phyloP scores from a whole-genome alignment of 2,113 vertebrate species.

The Aldabrachelys gigantea region DNA sequence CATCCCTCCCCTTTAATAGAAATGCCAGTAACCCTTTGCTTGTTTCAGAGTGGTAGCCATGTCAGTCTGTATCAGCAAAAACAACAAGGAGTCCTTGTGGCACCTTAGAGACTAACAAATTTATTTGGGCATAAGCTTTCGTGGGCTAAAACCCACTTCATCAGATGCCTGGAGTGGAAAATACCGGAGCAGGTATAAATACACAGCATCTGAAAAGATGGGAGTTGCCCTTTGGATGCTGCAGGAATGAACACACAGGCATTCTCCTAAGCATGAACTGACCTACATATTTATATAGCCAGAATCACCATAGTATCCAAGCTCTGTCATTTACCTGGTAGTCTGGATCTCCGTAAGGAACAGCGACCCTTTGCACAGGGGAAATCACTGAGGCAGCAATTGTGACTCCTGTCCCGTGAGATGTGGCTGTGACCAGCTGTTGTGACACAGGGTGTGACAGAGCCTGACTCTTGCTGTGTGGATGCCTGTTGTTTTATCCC shows the following conservation, averaged over 20 bases:
- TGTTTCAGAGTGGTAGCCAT: too few relatives aligned
- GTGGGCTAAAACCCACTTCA: too few relatives aligned
- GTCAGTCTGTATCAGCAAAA: too few relatives aligned
- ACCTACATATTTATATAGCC: neutral
- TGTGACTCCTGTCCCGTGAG: neutral
- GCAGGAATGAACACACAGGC: neutral
- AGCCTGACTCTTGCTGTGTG: neutral
- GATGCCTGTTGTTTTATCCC: neutral
- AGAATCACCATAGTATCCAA: neutral
- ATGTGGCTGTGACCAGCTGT: neutral
- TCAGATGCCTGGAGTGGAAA: too few relatives aligned
- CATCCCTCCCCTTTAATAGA: neutral
- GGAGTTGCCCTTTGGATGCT: neutral
- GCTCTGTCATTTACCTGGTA: neutral
- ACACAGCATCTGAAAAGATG: too few relatives aligned
- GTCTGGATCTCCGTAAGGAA: too few relatives aligned
- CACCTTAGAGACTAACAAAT: too few relatives aligned
- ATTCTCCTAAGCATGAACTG: neutral
- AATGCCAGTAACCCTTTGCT: neutral
- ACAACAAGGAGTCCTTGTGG: too few relatives aligned
- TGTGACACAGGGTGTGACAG: neutral
- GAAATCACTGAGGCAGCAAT: neutral
- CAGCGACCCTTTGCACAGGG: too few relatives aligned
- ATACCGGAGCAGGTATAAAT: too few relatives aligned
- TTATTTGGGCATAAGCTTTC: too few relatives aligned